Conservation (phyloP, 1,140 invertebrate genomes). For the Charaxes varanes region DNA sequence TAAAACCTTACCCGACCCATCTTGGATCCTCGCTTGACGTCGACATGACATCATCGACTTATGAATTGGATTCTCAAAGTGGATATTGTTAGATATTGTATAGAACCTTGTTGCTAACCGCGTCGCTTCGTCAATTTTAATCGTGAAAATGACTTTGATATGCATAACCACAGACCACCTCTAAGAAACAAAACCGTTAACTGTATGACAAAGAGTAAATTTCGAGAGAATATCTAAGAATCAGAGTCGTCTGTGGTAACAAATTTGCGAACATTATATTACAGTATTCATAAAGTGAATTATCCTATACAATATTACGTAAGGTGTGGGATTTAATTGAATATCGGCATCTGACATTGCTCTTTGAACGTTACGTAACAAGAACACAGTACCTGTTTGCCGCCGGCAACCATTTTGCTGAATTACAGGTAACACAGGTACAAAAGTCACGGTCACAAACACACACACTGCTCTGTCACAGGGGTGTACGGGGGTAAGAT, state of each 20-base stretch:
- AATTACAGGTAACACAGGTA: slow-evolving; percentile 38
- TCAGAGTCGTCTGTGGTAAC: no score
- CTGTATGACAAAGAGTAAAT: no score
- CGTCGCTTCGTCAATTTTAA: no score
- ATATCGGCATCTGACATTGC: slow-evolving; percentile 6
- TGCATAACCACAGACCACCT: no score
- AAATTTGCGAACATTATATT: background rate
- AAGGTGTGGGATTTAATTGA: no score
- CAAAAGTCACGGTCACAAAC: slow-evolving; percentile 46
- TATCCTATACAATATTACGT: slow-evolving; percentile 2
- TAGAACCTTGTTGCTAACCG: slow-evolving; percentile 39
- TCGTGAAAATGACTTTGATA: background rate
- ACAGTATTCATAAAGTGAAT: background rate
- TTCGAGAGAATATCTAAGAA: no score
- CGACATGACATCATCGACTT: slow-evolving; percentile 65
- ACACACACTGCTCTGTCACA: slow-evolving; percentile 36
- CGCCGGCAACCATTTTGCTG: slow-evolving; percentile 63
- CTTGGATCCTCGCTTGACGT: slow-evolving; percentile 37
- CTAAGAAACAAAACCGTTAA: no score
- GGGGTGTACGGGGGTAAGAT: slow-evolving; percentile 22
- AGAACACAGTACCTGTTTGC: slow-evolving; percentile 54
- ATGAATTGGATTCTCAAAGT: slow-evolving; percentile 51
- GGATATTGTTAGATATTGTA: slow-evolving; percentile 5
- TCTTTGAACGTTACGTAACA: slow-evolving; percentile 26
- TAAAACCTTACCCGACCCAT: slow-evolving; percentile 48